A percentile compares a stretch with the other conserved stretches of the same genome.
Evolutionary conservation across 2,113 vertebrate species (phyloP).

Genomic region (Callipepla squamata): DNA sequence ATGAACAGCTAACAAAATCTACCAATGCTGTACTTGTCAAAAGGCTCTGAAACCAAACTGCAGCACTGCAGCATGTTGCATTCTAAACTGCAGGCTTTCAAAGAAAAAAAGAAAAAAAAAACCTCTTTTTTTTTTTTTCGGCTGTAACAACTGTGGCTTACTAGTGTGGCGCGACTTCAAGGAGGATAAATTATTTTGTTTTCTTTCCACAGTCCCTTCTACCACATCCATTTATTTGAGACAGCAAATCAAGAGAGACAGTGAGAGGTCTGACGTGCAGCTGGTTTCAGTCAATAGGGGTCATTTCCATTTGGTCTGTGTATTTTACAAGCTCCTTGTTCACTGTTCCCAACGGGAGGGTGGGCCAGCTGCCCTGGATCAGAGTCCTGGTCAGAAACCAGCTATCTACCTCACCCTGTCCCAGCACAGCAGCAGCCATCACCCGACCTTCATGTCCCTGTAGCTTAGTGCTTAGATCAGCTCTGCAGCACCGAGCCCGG

Average conservation of each 20-base stretch:
- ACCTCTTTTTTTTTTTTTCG: constrained; percentile 68
- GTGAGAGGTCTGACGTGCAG: constrained; percentile 76
- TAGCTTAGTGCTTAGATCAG: neutral
- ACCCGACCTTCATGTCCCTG: neutral
- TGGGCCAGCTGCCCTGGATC: constrained; percentile 85
- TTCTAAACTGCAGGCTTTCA: constrained; percentile 55
- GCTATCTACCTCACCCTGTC: constrained; percentile 67
- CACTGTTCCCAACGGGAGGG: constrained; percentile 82
- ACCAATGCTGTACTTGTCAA: constrained; percentile 44
- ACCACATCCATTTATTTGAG: constrained; percentile 73
- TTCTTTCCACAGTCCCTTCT: constrained; percentile 58
- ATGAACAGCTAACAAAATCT: constrained; percentile 64
- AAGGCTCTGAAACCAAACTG: constrained; percentile 55
- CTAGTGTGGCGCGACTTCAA: constrained; percentile 40
- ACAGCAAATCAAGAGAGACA: constrained; percentile 73
- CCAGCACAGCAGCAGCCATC: neutral
- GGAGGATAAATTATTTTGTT: constrained; percentile 68
- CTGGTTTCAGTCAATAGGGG: constrained; percentile 86
- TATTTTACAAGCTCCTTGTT: constrained; percentile 88
- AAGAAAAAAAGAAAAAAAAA: constrained; percentile 30
- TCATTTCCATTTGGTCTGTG: constrained; percentile 82
- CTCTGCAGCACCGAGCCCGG: neutral
- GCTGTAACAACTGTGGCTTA: constrained; percentile 58
- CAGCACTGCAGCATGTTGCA: neutral
- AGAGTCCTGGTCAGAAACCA: constrained; percentile 73